A percentile compares a stretch with the other conserved stretches of the same genome.
Evolutionary conservation across 2,797 vertebrate genomes (phyloP).

Genomic region (Aselliscus stoliczkanus): DNA sequence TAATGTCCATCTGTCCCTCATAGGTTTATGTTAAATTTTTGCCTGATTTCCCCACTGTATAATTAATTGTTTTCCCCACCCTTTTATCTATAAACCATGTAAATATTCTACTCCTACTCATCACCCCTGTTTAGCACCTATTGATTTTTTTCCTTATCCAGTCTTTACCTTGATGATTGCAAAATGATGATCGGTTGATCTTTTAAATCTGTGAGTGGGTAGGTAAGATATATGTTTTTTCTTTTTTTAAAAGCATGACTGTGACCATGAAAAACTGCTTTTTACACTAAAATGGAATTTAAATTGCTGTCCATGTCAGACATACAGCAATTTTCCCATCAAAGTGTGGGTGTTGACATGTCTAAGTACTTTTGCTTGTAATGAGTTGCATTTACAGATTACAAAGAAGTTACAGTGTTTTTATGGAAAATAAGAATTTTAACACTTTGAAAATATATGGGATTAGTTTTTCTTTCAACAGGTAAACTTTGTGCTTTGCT

Average conservation of each 20-base stretch:
- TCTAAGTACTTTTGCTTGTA: neutral
- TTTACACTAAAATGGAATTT: neutral
- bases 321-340: neutral
- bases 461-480: neutral
- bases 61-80: neutral
- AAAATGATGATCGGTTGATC: neutral
- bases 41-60: neutral
- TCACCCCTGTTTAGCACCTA: neutral
- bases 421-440: neutral
- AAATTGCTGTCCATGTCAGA: neutral
- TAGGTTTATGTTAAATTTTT: neutral
- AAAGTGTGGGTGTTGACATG: neutral
- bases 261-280: neutral
- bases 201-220: neutral
- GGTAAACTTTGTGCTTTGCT: neutral
- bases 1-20: neutral
- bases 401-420: neutral
- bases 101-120: neutral
- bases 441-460: neutral
- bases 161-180: neutral
- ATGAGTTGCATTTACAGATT: neutral
- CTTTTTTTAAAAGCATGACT: neutral
- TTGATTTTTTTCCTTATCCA: neutral
- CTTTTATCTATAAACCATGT: neutral
- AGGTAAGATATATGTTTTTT: neutral